Conservation (phyloP, 1,140 invertebrate genomes). For the Euwallacea fornicatus region DNA sequence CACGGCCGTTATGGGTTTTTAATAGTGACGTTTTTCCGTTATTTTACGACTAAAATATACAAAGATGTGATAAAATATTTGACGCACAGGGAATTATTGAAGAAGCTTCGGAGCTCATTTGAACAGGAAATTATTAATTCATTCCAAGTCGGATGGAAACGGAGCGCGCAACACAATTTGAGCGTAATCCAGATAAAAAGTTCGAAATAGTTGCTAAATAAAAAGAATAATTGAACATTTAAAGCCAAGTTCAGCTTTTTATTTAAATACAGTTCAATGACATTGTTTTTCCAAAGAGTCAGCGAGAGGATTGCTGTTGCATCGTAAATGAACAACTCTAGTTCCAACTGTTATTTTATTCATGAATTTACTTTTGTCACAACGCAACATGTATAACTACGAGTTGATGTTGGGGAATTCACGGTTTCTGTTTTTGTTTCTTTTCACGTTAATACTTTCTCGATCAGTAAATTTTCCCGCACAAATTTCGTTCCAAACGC, state of each 20-base stretch:
- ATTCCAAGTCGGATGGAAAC: no score
- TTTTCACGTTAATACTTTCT: no score
- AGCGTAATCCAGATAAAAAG: not conserved
- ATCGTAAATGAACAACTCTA: conserved; percentile 1
- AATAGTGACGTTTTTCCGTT: conserved; percentile 5
- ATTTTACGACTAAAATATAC: conserved; percentile 6
- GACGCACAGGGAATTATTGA: not conserved
- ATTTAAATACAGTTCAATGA: conserved; percentile 12
- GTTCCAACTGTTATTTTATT: conserved; percentile 7
- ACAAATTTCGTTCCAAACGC: no score
- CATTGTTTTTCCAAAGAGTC: conserved; percentile 10
- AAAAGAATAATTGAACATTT: not conserved
- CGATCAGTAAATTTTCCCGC: no score
- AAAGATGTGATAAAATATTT: not conserved
- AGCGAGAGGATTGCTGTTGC: conserved; percentile 8
- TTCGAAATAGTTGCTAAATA: not conserved
- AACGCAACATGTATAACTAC: no score
- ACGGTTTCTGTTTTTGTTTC: no score
- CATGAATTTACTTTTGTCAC: not conserved
- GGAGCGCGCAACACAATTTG: no score
- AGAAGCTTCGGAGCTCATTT: no score
- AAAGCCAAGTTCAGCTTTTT: not conserved
- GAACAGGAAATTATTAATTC: no score
- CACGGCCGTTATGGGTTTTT: conserved; percentile 7
- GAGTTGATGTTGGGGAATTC: no score